phyloP scores from a whole-genome alignment of 2,797 vertebrate genomes.

The Astyanax mexicanus region DNA sequence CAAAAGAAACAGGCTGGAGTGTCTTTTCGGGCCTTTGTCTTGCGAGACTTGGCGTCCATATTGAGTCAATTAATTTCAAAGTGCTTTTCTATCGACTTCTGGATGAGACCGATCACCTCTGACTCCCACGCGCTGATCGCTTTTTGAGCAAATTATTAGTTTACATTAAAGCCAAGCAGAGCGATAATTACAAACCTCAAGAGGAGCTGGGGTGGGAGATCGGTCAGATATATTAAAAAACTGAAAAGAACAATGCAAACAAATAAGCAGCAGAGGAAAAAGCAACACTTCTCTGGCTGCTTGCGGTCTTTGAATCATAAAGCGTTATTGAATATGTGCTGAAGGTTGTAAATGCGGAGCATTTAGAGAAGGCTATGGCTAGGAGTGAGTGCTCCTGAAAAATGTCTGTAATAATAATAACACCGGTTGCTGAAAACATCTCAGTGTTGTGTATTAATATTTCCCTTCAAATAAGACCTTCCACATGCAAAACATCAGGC shows the following conservation, averaged over 20 bases:
- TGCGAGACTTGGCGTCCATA: neutral
- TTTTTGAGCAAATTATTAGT: constrained; percentile 7
- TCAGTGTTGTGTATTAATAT: no score
- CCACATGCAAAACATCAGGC: no score
- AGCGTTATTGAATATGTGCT: neutral
- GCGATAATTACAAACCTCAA: constrained; percentile 6
- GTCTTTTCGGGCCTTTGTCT: neutral
- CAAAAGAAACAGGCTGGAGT: neutral
- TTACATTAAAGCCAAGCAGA: neutral
- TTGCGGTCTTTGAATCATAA: neutral
- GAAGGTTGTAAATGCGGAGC: neutral
- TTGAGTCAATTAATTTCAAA: constrained; percentile 3
- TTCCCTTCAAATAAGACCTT: no score
- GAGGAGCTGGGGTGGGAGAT: neutral
- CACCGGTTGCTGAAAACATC: no score
- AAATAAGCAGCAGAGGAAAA: neutral
- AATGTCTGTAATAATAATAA: no score
- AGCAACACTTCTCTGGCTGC: neutral
- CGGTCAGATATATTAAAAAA: neutral
- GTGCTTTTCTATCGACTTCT: constrained; percentile 6
- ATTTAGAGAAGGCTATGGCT: no score
- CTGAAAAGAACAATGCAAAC: neutral
- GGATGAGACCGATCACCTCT: constrained; percentile 11
- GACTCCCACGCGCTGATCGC: neutral
- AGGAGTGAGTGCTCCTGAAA: no score